These are phyloP conservation scores for Ptilorrhoa leucosticta DNA, from an alignment of 2,113 vertebrate species.

Conservation along the genomic window DNA sequence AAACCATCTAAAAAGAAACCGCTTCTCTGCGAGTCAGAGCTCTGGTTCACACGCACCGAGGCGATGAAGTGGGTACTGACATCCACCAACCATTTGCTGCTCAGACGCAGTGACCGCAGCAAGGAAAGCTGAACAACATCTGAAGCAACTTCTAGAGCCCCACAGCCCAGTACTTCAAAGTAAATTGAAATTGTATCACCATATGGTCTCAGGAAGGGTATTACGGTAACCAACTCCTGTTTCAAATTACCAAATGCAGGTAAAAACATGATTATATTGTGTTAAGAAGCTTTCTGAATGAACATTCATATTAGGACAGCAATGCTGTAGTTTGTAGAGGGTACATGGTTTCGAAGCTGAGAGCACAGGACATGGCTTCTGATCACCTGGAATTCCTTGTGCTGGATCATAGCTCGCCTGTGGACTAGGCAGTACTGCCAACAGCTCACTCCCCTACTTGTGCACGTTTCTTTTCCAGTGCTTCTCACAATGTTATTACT, in stretches of 20 bases:
- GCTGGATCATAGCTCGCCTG: not conserved
- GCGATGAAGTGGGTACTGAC: not conserved
- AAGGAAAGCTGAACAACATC: not conserved
- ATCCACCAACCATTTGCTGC: not conserved
- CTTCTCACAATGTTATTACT: not conserved
- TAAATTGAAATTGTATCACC: not conserved
- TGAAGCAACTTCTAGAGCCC: not conserved
- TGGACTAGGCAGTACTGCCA: not conserved
- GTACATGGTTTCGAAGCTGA: not conserved
- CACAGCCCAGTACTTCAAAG: not conserved
- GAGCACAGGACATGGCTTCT: not conserved
- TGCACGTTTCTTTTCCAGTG: accelerated
- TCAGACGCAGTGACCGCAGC: accelerated
- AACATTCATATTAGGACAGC: not conserved
- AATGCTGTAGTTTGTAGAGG: not conserved
- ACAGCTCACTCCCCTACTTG: not conserved
- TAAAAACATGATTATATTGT: not conserved
- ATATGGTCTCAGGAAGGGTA: not conserved
- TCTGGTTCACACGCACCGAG: not conserved
- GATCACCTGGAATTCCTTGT: not conserved
- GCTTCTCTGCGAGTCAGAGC: not conserved
- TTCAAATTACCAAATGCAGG: not conserved
- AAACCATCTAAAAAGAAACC: not conserved
- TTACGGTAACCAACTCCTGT: not conserved
- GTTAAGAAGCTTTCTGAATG: not conserved